These are phyloP conservation scores for Zeugodacus cucurbitae DNA, from an alignment of 1,140 invertebrate species.

Conservation along the genomic window DNA sequence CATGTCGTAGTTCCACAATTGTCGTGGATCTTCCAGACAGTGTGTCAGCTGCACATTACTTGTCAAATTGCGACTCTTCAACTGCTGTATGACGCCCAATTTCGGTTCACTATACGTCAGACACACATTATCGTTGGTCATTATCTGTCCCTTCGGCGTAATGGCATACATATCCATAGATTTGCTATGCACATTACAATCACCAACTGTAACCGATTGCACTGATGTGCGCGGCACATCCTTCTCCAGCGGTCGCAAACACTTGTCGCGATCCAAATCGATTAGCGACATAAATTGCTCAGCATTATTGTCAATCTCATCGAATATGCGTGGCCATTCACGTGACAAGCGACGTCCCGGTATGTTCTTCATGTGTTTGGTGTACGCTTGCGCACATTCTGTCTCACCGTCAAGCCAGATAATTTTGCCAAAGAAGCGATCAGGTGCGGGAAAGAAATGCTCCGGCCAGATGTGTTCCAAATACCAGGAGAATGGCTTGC, in stretches of 20 bases:
- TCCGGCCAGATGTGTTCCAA: constrained; percentile 91
- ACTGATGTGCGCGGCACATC: constrained; percentile 54
- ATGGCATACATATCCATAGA: constrained; percentile 82
- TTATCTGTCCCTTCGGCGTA: constrained; percentile 70
- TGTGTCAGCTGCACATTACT: constrained; percentile 56
- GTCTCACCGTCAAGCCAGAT: constrained; percentile 65
- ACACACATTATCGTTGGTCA: constrained; percentile 64
- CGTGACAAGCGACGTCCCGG: constrained; percentile 53
- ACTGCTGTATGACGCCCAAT: constrained; percentile 51
- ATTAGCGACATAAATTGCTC: constrained; percentile 53
- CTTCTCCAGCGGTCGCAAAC: constrained; percentile 54
- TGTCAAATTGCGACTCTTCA: constrained; percentile 56
- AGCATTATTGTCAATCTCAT: constrained; percentile 56
- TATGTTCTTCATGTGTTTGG: constrained; percentile 58
- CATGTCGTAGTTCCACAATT: constrained; percentile 63
- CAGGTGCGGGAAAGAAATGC: constrained; percentile 87
- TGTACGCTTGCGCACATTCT: constrained; percentile 56
- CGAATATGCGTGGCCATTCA: constrained; percentile 58
- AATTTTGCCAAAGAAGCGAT: constrained; percentile 85
- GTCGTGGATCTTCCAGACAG: constrained; percentile 53
- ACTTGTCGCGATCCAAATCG: constrained; percentile 59
- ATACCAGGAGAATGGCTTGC: constrained; percentile 95
- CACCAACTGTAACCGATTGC: constrained; percentile 71
- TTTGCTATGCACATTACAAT: constrained; percentile 64
- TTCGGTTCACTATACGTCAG: constrained; percentile 58